These are phyloP conservation scores for Molossus alvarezi DNA, from an alignment of 2,797 vertebrate genomes.

Conservation along the genomic window DNA sequence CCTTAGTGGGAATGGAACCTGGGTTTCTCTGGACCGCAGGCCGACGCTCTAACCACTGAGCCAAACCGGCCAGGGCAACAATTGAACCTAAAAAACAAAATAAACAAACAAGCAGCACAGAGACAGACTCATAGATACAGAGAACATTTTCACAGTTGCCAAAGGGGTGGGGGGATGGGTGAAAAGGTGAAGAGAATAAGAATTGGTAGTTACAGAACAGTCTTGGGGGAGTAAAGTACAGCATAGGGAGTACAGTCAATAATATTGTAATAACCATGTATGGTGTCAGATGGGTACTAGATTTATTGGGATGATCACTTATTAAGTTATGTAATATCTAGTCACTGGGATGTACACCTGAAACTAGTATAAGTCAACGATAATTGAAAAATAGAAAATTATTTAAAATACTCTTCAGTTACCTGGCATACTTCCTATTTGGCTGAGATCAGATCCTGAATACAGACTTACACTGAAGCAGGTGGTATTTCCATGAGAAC, in stretches of 20 bases:
- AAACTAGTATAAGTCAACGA: background rate
- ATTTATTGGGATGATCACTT: background rate
- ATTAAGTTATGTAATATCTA: background rate
- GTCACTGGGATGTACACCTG: background rate
- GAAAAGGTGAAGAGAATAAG: background rate
- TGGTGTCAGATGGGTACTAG: background rate
- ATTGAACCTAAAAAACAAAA: background rate
- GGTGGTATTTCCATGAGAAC: background rate
- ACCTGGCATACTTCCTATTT: background rate
- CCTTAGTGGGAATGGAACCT: no score
- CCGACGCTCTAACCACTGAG: no score
- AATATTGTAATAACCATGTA: background rate
- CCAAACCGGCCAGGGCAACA: background rate
- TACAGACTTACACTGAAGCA: background rate
- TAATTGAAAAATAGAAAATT: background rate
- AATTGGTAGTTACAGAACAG: background rate
- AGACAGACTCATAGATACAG: background rate
- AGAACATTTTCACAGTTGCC: background rate
- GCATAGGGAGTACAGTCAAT: background rate
- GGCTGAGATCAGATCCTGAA: background rate
- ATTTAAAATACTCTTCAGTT: background rate
- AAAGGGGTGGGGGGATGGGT: background rate
- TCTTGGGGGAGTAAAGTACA: background rate
- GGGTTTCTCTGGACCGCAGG: no score
- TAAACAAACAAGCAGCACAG: background rate